Evolutionary conservation across 2,113 vertebrate genomes (phyloP), one percentile per base, ranked within the genome.

Genomic region (Stomatorhinus ivindoensis): DNA sequence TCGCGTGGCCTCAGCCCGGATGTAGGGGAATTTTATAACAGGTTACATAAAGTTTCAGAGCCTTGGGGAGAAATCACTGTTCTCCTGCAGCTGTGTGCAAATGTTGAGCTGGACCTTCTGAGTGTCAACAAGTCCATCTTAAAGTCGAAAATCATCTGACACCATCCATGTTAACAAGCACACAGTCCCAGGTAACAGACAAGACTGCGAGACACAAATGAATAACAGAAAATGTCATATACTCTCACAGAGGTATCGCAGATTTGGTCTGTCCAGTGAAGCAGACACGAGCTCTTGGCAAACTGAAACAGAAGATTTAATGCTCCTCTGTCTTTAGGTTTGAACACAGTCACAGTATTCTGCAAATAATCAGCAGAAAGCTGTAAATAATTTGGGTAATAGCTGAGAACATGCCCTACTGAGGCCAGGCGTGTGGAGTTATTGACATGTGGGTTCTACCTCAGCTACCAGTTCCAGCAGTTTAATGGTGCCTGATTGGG

Each of bases 41-140:
- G 88, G 17, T 89, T 89, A 55, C 73, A 53, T 53, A 83, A 89
- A 42, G 48, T 42, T 76, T 55, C 48, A 53, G 31, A 82, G 47
- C 31, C 46, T 44, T 8, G 8, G 48, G 73, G 73, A 21, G 24
- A 17, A 89, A 76, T 17, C 69, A 39, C n/a, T 55, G 47, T 35
- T 24, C 73, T 82, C 88, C 35, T 83, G 48, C 88, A 89, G 73
- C 8, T 42, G 24, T 51, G 31, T 53, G 47, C 73, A 58, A 48
- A 89, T 58, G 88, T n/a, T 15, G 31, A 88, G 27, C 58, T 7
- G 82, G 42, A 46, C 44, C 24, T 24, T n/a, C 10, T 47, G 19
- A 84, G n/a, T 84, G 82, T 84, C 82, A 84, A 47, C 44, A 87
- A 87, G 27, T 51, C 48, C 4, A 51, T 51, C 84, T 86, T 86